Evolutionary conservation across 2,797 vertebrate species (phyloP).

Genomic region (Cetoscarus ocellatus): DNA sequence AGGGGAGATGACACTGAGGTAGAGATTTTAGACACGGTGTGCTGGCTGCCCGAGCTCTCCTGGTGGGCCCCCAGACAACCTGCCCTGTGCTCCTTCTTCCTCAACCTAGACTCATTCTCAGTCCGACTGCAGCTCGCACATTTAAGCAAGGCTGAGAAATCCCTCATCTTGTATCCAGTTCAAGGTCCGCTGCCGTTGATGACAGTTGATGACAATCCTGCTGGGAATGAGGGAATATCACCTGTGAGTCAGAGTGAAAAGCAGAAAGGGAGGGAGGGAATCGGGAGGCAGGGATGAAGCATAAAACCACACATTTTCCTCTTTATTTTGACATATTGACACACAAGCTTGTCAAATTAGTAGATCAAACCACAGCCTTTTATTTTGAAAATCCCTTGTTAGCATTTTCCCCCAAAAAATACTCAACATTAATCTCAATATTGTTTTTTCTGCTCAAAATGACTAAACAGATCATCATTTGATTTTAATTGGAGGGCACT

Average conservation of each 20-base stretch:
- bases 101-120: constrained; percentile 42
- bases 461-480: constrained; percentile 23
- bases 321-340: constrained; percentile 44
- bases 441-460: not conserved
- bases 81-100: constrained; percentile 35
- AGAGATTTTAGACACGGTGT: constrained; percentile 72
- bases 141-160: constrained; percentile 69
- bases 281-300: not conserved
- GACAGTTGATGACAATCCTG: constrained; percentile 83
- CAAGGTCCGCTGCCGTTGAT: constrained; percentile 83
- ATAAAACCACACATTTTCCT: constrained; percentile 6
- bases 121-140: constrained; percentile 50
- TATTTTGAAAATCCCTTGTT: constrained; percentile 2
- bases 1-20: constrained; percentile 65
- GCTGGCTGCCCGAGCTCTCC: constrained; percentile 71
- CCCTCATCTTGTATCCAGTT: constrained; percentile 84
- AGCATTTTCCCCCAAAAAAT: constrained; percentile 9
- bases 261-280: constrained; percentile 26
- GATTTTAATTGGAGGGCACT: constrained; percentile 18
- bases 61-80: constrained; percentile 61
- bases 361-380: constrained; percentile 11
- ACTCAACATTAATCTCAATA: not conserved
- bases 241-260: constrained; percentile 67
- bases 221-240: constrained; percentile 69
- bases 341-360: constrained; percentile 9